Evolutionary conservation across 2,797 vertebrate species (phyloP).

Genomic region (Botia kubotai): DNA sequence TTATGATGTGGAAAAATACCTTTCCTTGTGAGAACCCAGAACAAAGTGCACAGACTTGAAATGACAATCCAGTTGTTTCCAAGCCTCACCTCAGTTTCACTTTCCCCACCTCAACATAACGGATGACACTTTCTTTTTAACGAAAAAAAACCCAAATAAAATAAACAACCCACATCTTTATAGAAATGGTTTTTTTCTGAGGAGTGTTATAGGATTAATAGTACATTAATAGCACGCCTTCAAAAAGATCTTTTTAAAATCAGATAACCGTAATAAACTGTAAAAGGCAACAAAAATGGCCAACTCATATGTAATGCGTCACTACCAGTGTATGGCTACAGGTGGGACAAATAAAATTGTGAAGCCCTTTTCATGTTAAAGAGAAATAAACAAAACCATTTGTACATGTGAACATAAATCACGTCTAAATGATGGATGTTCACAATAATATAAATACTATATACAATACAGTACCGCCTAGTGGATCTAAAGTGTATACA

Average conservation of each 20-base stretch:
- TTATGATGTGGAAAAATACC: slow-evolving; percentile 12
- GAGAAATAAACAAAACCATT: slow-evolving; percentile 71
- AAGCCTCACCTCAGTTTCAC: slow-evolving; percentile 15
- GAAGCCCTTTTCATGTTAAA: slow-evolving; percentile 84
- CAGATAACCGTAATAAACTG: not conserved
- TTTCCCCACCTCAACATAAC: not conserved
- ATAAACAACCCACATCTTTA: slow-evolving; percentile 1
- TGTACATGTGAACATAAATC: slow-evolving; percentile 81
- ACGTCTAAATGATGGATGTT: slow-evolving; percentile 81
- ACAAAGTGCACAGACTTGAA: slow-evolving; percentile 37
- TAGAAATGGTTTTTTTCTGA: slow-evolving; percentile 5
- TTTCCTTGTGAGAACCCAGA: slow-evolving; percentile 40
- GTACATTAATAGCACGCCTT: not conserved
- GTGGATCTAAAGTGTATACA: slow-evolving; percentile 78
- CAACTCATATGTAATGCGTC: slow-evolving; percentile 33
- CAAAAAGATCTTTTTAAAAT: not conserved
- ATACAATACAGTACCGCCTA: slow-evolving; percentile 84
- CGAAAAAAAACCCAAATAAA: not conserved
- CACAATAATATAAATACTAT: slow-evolving; percentile 84
- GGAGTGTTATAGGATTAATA: not conserved
- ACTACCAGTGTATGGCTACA: slow-evolving; percentile 49
- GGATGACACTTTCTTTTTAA: not conserved
- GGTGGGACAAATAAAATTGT: slow-evolving; percentile 53
- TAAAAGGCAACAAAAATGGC: slow-evolving; percentile 29
- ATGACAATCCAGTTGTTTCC: slow-evolving; percentile 35